These are phyloP conservation scores for Dicrurus megarhynchus DNA, from an alignment of 2,113 vertebrate genomes.

Conservation along the genomic window DNA sequence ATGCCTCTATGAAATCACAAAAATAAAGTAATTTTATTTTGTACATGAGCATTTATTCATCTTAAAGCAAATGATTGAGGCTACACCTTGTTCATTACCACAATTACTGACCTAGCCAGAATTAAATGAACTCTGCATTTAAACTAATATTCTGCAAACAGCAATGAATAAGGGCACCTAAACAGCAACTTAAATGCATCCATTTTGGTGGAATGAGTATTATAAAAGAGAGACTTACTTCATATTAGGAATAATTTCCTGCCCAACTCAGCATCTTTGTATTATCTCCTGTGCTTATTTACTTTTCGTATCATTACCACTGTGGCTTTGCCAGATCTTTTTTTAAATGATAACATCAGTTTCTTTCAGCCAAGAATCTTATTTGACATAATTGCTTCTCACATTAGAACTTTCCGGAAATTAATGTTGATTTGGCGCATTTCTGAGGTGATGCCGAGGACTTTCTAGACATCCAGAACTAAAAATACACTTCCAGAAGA, in stretches of 20 bases:
- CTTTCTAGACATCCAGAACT: not conserved
- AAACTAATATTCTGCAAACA: constrained; percentile 1
- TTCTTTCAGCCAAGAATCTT: not conserved
- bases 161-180: not conserved
- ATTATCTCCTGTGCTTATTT: constrained; percentile 17
- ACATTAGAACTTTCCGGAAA: not conserved
- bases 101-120: constrained; percentile 11
- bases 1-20: not conserved
- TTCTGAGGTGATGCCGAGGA: not conserved
- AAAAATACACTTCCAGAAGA: not conserved
- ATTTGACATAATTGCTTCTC: not conserved
- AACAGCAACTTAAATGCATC: constrained; percentile 48
- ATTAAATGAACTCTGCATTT: constrained; percentile 37
- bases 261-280: not conserved
- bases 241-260: constrained; percentile 24
- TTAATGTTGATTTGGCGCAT: not conserved
- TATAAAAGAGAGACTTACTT: not conserved
- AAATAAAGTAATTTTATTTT: not conserved
- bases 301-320: not conserved
- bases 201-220: constrained; percentile 17
- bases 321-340: not conserved
- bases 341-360: constrained; percentile 17
- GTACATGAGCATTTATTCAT: not conserved
- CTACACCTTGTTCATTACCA: constrained; percentile 45
- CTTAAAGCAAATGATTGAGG: not conserved